Conservation (phyloP, 2,888 invertebrate genomes). For the Drosophila mimetica region DNA sequence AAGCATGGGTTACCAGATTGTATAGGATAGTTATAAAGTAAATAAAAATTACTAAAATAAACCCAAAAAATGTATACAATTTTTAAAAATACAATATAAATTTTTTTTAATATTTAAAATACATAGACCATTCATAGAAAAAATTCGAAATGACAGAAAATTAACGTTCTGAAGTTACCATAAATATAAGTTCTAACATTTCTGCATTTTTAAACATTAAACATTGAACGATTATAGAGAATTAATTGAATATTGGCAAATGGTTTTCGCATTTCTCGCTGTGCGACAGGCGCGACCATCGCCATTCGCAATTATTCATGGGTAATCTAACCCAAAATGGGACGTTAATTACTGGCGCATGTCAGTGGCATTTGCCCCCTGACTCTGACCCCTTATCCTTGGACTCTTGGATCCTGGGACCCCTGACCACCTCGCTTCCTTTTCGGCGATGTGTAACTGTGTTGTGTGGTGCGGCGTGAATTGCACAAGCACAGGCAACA, state of each 20-base stretch:
- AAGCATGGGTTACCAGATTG: no score
- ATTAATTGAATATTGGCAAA: background rate
- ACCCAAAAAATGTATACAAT: no score
- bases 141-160: no score
- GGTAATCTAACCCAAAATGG: conserved; percentile 84
- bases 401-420: background rate
- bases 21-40: no score
- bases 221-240: no score
- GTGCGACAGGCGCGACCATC: conserved; percentile 46
- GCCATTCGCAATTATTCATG: conserved; percentile 83
- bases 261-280: background rate
- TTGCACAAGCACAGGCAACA: conserved; percentile 22
- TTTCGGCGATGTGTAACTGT: conserved; percentile 13
- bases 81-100: no score
- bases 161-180: no score
- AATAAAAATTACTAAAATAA: no score
- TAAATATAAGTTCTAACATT: background rate
- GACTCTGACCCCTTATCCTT: background rate
- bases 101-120: no score
- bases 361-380: conserved; percentile 58
- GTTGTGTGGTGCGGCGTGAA: conserved; percentile 34
- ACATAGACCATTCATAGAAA: no score
- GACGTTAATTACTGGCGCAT: conserved; percentile 83
- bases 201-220: background rate
- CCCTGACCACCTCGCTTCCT: background rate